phyloP scores from a whole-genome alignment of 2,797 vertebrate genomes.

The Lepus townsendii region DNA sequence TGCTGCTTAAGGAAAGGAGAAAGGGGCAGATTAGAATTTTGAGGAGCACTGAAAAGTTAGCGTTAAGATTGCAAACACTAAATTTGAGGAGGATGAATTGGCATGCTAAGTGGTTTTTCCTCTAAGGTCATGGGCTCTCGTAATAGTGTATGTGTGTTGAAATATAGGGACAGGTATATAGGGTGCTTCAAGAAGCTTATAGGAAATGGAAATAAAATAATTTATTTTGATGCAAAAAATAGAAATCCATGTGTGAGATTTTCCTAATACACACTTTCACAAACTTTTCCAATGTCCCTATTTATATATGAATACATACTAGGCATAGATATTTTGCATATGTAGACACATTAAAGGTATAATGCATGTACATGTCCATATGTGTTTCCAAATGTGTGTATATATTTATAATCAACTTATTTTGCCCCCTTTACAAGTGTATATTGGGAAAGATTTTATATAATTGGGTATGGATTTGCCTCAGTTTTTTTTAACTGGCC shows the following conservation, averaged over 20 bases:
- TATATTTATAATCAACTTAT: background rate
- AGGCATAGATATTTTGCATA: background rate
- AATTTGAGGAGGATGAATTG: background rate
- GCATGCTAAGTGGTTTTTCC: background rate
- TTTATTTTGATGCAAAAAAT: no score
- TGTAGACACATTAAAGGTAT: background rate
- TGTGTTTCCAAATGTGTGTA: background rate
- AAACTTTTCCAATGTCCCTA: no score
- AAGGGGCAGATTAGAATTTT: constrained; percentile 3
- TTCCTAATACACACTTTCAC: no score
- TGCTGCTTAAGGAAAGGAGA: background rate
- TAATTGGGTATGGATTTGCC: background rate
- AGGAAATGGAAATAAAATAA: no score
- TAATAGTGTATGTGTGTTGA: background rate
- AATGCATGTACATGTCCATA: background rate
- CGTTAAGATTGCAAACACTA: background rate
- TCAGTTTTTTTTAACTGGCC: background rate
- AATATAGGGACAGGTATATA: background rate
- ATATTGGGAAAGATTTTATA: background rate
- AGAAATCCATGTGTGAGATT: no score
- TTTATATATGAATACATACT: background rate
- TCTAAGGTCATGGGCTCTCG: background rate
- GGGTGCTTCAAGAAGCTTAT: background rate
- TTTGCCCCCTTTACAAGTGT: background rate
- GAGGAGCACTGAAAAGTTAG: background rate